Evolutionary conservation across 2,113 vertebrate species (phyloP), one percentile per base, ranked within the genome.

Genomic region (Miniopterus natalensis): DNA sequence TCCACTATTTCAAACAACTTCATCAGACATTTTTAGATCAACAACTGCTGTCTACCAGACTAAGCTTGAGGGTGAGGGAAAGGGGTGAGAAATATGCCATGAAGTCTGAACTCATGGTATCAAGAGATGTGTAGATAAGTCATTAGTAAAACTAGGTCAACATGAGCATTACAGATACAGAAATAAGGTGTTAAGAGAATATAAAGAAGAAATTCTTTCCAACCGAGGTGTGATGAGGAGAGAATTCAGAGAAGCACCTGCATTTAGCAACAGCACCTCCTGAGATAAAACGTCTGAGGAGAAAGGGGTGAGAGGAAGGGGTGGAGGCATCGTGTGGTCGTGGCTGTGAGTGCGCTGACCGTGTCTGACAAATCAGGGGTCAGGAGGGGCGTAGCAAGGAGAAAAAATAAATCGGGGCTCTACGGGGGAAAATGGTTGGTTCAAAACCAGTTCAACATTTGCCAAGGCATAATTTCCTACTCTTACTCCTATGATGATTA

Each of bases 1-100:
- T 4, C 14, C 42, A 84, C 59, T n/a, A 75, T 45, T 84, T 83
- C 31, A 94, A 95, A 74, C 2, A 94, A 65, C 51, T 59, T 47
- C 36, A 95, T 73, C 74, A 87, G 74, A 86, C 55, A 55, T 20
- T 84, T 77, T 55, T 55, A 94, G 29, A 63, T 84, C 31, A 84
- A 77, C 31, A 83, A 36, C 36, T 84, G 65, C 2, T 45, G 25
- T 36, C 8, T 71, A 57, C 0, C 88, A 90, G 49, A 79, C 29
- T 93, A 74, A 93, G 57, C n/a, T 12, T 47, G 45, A 90, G 11
- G 14, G 3, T 73, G 21, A 74, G 45, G 11, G 40, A 36, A 90
- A 23, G 36, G 51, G 75, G 80, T 84, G 21, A 66, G 29, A 86
- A 89, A 66, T 23, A 83, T 23, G 23, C 49, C 74, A 90, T 25